Evolutionary conservation across 1,140 invertebrate genomes (phyloP).

Genomic region (Panagrolaimus sp.): DNA sequence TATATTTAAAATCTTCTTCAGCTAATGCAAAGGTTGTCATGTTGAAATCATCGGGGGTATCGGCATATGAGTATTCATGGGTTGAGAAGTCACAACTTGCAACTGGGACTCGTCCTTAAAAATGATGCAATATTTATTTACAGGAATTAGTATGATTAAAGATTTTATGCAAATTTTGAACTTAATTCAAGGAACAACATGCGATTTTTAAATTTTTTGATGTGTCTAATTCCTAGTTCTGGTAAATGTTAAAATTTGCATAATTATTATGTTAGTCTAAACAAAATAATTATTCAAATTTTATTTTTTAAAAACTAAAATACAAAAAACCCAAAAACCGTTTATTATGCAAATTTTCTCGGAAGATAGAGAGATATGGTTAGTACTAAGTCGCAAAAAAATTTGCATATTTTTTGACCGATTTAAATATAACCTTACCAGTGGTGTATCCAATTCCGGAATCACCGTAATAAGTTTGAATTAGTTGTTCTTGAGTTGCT

Average conservation of each 20-base stretch:
- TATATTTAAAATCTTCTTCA: constrained; percentile 68
- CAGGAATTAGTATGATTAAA: constrained; percentile 12
- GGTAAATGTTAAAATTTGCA: no score
- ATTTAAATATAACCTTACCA: no score
- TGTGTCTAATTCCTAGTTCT: no score
- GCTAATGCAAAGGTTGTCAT: constrained; percentile 69
- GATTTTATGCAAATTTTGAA: no score
- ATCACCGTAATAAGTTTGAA: constrained; percentile 34
- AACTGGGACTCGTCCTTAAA: constrained; percentile 72
- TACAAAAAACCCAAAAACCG: no score
- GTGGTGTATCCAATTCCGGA: constrained; percentile 16
- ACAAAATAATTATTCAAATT: no score
- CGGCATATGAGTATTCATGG: constrained; percentile 70
- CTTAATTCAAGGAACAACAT: no score
- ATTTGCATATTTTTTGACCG: no score
- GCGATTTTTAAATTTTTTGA: no score
- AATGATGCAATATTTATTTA: constrained; percentile 71
- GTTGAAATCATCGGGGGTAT: constrained; percentile 65
- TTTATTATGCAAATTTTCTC: no score
- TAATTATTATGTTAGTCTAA: no score
- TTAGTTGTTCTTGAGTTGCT: constrained; percentile 20
- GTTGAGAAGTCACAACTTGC: constrained; percentile 77
- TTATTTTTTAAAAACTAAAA: no score
- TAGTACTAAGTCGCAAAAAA: not conserved
- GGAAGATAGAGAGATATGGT: not conserved